phyloP scores from a whole-genome alignment of 2,797 vertebrate genomes.

The Scyliorhinus canicula region DNA sequence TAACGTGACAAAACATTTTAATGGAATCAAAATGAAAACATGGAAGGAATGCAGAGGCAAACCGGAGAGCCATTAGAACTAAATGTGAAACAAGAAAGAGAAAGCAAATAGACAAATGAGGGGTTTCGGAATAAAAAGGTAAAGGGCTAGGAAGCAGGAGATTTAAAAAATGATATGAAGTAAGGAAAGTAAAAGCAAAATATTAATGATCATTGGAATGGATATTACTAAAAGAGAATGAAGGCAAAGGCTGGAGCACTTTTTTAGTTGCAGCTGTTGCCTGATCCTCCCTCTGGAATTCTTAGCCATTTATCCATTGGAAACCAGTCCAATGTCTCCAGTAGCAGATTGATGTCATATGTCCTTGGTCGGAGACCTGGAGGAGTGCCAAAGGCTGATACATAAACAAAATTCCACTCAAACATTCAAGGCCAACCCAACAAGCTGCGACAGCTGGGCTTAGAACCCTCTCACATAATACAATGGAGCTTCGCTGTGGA shows the following conservation, averaged over 20 bases:
- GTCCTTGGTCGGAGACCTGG: conserved; percentile 44
- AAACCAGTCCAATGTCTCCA: conserved; percentile 40
- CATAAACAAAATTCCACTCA: conserved; percentile 23
- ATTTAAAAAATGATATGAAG: not conserved
- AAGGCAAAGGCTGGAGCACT: not conserved
- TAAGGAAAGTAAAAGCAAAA: not conserved
- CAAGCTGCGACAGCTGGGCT: conserved; percentile 43
- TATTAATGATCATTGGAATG: not conserved
- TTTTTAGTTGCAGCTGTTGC: conserved; percentile 35
- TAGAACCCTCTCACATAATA: conserved; percentile 40
- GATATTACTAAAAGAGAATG: not conserved
- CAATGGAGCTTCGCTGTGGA: conserved; percentile 46
- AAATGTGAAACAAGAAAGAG: not conserved
- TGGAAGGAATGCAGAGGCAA: not conserved
- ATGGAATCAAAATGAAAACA: not conserved
- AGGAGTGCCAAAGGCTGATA: conserved; percentile 32
- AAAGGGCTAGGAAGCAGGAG: not conserved
- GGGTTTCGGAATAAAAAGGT: not conserved
- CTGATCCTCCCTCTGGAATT: conserved; percentile 38
- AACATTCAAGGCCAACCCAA: conserved; percentile 43
- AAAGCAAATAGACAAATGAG: not conserved
- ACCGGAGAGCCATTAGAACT: not conserved
- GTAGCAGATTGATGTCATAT: conserved; percentile 27
- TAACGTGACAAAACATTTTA: not conserved
- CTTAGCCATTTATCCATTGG: conserved; percentile 26